Conservation (phyloP, 1,140 invertebrate species). For the Babylonia areolata region DNA sequence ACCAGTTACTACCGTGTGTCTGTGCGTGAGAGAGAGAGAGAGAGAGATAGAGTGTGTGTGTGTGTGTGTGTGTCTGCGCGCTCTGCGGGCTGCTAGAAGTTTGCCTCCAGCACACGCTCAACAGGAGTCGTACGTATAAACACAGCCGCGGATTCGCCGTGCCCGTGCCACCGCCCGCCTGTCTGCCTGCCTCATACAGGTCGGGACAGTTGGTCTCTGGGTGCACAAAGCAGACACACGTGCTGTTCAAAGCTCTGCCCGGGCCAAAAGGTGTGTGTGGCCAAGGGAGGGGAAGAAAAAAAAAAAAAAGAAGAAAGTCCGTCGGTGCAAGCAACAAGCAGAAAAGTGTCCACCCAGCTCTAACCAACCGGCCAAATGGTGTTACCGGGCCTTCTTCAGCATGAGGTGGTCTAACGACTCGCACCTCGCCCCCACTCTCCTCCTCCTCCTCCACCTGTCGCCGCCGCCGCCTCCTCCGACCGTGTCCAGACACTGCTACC, state of each 20-base stretch:
- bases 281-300: too few species aligned
- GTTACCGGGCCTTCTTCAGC: background rate
- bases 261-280: background rate
- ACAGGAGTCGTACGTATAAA: background rate
- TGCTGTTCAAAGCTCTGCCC: background rate
- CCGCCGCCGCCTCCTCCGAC: background rate
- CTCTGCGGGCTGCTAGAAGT: background rate
- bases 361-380: constrained; percentile 28
- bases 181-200: too few species aligned
- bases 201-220: too few species aligned
- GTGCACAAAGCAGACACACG: too few species aligned
- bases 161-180: background rate
- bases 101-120: background rate
- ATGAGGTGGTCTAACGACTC: constrained; percentile 32
- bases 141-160: background rate
- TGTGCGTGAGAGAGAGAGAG: background rate
- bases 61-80: background rate
- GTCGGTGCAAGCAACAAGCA: background rate
- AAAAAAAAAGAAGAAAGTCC: too few species aligned
- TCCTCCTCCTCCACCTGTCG: background rate
- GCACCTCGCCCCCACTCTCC: background rate
- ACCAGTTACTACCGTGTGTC: too few species aligned
- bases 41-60: background rate
- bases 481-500: background rate
- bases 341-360: too few species aligned